Evolutionary conservation across 2,797 vertebrate genomes (phyloP).

Genomic region (Spinibarbus caldwelli): DNA sequence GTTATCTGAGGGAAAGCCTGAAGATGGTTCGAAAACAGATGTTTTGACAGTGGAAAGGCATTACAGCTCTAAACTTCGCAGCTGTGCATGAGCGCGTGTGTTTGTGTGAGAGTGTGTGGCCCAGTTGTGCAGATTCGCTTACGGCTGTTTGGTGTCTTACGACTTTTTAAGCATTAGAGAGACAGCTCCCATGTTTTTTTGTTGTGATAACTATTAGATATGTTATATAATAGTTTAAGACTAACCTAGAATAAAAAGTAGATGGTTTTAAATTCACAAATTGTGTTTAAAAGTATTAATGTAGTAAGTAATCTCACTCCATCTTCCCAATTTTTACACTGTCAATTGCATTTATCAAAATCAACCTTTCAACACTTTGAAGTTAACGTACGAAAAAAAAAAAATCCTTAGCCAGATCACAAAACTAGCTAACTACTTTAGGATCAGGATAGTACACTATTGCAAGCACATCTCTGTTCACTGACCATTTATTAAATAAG

Average conservation of each 20-base stretch:
- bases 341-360: background rate
- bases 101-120: constrained; percentile 13
- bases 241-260: background rate
- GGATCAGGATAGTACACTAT: background rate
- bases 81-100: background rate
- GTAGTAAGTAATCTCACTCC: background rate
- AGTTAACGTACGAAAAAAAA: too few relatives aligned
- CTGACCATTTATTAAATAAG: background rate
- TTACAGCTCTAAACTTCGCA: background rate
- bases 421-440: background rate
- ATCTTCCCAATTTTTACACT: background rate
- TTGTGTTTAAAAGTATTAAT: background rate
- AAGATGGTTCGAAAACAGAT: constrained; percentile 15
- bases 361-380: background rate
- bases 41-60: constrained; percentile 26
- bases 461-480: background rate
- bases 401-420: background rate
- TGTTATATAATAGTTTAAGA: background rate
- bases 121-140: background rate
- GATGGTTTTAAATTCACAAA: background rate
- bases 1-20: background rate
- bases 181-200: background rate
- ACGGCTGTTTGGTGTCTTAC: background rate
- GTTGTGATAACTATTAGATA: background rate
- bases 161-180: background rate